Conservation (phyloP, 2,797 vertebrate species). For the Distichodus sexfasciatus region DNA sequence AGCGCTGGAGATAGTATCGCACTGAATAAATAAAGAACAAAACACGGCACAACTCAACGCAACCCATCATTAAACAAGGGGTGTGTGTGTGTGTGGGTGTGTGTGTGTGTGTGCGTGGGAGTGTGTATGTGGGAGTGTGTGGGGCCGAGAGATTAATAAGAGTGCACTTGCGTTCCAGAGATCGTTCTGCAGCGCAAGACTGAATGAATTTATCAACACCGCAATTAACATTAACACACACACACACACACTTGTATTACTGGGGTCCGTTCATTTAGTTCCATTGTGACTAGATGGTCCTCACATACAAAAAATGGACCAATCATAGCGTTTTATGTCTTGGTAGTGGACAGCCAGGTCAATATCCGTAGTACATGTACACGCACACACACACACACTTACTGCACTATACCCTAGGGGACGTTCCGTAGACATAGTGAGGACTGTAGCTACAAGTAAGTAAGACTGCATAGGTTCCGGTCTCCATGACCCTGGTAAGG, state of each 20-base stretch:
- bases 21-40: conserved; percentile 36
- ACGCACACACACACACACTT: too few relatives aligned
- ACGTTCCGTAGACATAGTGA: too few relatives aligned
- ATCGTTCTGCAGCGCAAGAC: conserved; percentile 25
- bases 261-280: too few relatives aligned
- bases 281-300: too few relatives aligned
- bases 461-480: too few relatives aligned
- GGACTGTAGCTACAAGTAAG: too few relatives aligned
- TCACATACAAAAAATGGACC: too few relatives aligned
- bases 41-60: conserved; percentile 27
- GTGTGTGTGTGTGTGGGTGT: conserved; percentile 25
- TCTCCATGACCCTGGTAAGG: too few relatives aligned
- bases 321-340: too few relatives aligned
- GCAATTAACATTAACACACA: conserved; percentile 32
- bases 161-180: conserved; percentile 21
- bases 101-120: neutral
- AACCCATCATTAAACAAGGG: conserved; percentile 36
- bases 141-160: conserved; percentile 30
- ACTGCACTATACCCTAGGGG: too few relatives aligned
- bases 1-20: conserved; percentile 37
- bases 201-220: conserved; percentile 46
- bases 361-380: too few relatives aligned
- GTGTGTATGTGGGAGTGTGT: conserved; percentile 14
- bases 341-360: too few relatives aligned
- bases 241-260: conserved; percentile 32